Base-by-base conservation (phyloP, 2,113 vertebrate species). In the Sisor rabdophorus region DNA sequence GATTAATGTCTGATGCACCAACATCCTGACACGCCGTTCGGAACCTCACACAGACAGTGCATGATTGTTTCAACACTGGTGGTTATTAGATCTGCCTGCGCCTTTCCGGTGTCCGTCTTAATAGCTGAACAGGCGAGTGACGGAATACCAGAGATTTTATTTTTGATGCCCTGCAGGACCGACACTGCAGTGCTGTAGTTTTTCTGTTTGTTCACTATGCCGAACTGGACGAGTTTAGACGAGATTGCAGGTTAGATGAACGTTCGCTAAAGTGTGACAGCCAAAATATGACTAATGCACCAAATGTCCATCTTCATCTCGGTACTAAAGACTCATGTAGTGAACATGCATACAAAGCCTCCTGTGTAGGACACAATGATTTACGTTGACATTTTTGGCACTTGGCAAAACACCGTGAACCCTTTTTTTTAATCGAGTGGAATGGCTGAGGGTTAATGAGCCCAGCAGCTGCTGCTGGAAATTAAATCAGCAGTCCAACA, bases 1-100 rank as follows among this genome's bases (percentile, higher is more conserved):
- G 76, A 77, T 77, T 77, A 60, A 54, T 20, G 56, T 52, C 67
- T 61, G 28, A 28, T 13, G 12, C 17, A 40, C 76, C 76, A 60
- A 54, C 26, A 30, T 52, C 8, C 55, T 36, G 55, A 53, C 76
- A 36, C 32, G 63, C 2, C 26, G 32, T 67, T 56, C 24, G n/a
- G 24, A 76, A 24, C 61, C 52, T 55, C 73, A 52, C 61, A 15
- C 73, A 61, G 10, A 60, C 54, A 61, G 2, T 50, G 40, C 22
- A 15, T 52, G 44, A 40, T 22, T 76, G 64, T 77, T n/a, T 56
- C 47, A 47, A 47, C 30, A 36, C 26, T 4, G 47, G 22, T 26
- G 24, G 22, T 59, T 44, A 60, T 59, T 59, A 73, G n/a, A 73
- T 63, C 47, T 22, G 12, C 55, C 60, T 0, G 11, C 3, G 15